A percentile compares a stretch with the other conserved stretches of the same genome.
Evolutionary conservation across 2,797 vertebrate genomes (phyloP).

Genomic region (Odontamblyopus lacepedii): DNA sequence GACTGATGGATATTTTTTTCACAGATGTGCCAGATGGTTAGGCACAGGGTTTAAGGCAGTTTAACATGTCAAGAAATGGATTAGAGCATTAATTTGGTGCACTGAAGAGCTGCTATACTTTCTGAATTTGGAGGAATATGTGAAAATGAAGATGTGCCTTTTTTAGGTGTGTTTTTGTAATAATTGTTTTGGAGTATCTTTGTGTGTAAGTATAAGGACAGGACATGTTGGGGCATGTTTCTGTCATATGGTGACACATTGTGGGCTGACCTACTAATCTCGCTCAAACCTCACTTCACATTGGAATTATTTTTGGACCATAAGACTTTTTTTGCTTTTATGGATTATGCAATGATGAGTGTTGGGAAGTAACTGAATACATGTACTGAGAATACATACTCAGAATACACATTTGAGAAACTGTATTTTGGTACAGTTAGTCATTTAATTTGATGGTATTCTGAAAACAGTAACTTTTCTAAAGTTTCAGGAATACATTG

Average conservation of each 20-base stretch:
- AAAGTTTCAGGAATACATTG: no score
- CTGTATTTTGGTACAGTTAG: no score
- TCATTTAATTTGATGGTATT: no score
- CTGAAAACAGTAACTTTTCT: no score
- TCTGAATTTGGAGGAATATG: conserved; percentile 22
- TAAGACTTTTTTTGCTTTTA: neutral
- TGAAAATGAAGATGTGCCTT: neutral
- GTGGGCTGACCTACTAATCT: conserved; percentile 30
- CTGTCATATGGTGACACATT: conserved; percentile 33
- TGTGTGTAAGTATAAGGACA: conserved; percentile 20
- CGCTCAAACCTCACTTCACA: conserved; percentile 8
- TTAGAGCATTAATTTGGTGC: conserved; percentile 12
- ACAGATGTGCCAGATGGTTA: neutral
- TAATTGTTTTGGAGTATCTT: conserved; percentile 17
- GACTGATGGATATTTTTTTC: conserved; percentile 22
- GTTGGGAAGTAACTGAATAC: no score
- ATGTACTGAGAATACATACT: no score
- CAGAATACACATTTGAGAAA: no score
- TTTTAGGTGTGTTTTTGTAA: neutral
- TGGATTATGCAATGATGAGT: conserved; percentile 5
- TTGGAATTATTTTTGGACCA: conserved; percentile 3
- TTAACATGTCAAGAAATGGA: conserved; percentile 17
- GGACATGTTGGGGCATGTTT: conserved; percentile 53
- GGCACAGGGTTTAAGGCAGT: conserved; percentile 23
- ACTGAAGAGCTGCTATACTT: conserved; percentile 17